These are phyloP conservation scores for Sinelater perroti DNA, from an alignment of 2,888 invertebrate genomes.

Conservation along the genomic window DNA sequence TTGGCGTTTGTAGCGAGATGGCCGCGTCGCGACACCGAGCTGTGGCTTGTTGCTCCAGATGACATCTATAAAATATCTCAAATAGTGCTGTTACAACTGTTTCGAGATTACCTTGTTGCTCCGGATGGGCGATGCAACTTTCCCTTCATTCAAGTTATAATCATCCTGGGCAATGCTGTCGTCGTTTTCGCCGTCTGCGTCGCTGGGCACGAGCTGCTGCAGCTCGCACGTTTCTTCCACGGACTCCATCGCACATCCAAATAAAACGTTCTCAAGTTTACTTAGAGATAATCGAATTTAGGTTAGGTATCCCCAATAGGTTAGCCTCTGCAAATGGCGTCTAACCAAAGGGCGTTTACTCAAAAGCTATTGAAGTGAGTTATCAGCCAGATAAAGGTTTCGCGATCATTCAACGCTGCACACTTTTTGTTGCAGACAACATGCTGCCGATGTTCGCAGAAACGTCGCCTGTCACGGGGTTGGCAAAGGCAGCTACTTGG, in stretches of 20 bases:
- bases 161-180: constrained; percentile 59
- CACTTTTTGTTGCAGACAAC: constrained; percentile 65
- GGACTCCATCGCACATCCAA: constrained; percentile 54
- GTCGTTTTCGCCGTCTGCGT: constrained; percentile 59
- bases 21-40: constrained; percentile 54
- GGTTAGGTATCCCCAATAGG: constrained; percentile 9
- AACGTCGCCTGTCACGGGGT: constrained; percentile 67
- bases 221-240: constrained; percentile 59
- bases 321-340: constrained; percentile 62
- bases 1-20: constrained; percentile 46
- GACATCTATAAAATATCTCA: constrained; percentile 53
- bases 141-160: constrained; percentile 53
- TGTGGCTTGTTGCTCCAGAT: constrained; percentile 60
- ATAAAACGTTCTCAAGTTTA: background rate
- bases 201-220: constrained; percentile 60
- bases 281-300: constrained; percentile 3
- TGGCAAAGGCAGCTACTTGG: constrained; percentile 12
- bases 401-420: too few relatives aligned
- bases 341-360: constrained; percentile 74
- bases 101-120: constrained; percentile 55
- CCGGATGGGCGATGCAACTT: constrained; percentile 57
- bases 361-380: constrained; percentile 74
- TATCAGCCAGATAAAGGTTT: too few relatives aligned
- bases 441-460: constrained; percentile 79
- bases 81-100: background rate